phyloP scores from a whole-genome alignment of 2,888 invertebrate genomes.

The Julus scandinavius region DNA sequence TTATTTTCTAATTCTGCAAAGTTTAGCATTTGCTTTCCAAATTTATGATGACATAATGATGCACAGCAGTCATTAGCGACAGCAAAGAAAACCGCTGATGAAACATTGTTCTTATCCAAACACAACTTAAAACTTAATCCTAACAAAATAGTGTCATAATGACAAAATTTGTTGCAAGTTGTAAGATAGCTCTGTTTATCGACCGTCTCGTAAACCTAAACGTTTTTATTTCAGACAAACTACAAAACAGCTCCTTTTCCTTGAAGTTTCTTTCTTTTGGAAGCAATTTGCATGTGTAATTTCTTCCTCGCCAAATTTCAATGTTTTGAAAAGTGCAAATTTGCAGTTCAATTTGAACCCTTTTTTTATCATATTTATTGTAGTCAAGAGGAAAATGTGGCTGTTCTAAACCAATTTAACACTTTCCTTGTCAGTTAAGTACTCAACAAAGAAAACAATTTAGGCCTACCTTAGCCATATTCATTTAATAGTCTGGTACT shows the following conservation, averaged over 20 bases:
- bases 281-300: constrained; percentile 23
- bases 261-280: not conserved
- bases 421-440: not conserved
- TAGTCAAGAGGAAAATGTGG: not conserved
- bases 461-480: not conserved
- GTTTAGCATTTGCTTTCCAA: too few species aligned
- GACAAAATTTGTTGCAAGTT: too few species aligned
- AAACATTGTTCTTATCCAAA: too few species aligned
- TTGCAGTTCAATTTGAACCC: not conserved
- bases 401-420: constrained; percentile 14
- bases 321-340: not conserved
- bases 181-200: too few species aligned
- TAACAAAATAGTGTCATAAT: too few species aligned
- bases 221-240: not conserved
- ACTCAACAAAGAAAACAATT: not conserved
- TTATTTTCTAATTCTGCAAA: too few species aligned
- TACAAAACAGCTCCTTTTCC: not conserved
- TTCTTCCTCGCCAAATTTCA: not conserved
- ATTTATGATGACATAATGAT: too few species aligned
- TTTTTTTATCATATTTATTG: constrained; percentile 25
- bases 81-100: too few species aligned
- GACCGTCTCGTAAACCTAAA: too few species aligned
- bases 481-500: not conserved
- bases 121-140: too few species aligned
- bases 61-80: too few species aligned